Evolutionary conservation across 1,140 invertebrate species (phyloP), one percentile per base, ranked within the genome.

Genomic region (Psix sp.): DNA sequence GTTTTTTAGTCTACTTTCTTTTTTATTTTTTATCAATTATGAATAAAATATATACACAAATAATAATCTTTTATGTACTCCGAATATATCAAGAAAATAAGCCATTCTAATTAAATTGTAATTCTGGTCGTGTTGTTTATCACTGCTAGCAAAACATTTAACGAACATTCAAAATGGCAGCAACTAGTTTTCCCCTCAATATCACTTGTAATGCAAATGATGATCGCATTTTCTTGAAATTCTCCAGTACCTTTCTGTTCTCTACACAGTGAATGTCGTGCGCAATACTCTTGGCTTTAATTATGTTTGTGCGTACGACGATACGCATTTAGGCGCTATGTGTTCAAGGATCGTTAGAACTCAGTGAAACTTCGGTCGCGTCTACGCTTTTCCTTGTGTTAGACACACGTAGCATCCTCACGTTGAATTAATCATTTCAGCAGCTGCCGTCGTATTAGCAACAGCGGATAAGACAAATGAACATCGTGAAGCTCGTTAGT

Each of bases 381-480:
- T 63, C 45, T 39, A 21, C 43, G 31, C 48, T 35, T 57, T 49
- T 36, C 43, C 63, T 56, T 48, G 46, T 49, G 48, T 52, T 48
- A n/a, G n/a, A 39, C 40, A 56, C 51, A 33, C 57, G 51, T 33
- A 45, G 57, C 63, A 66, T 66, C 63, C 51, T 70, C 68, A 75
- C 78, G 77, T 74, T 81, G 81, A 86, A 86, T 86, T 86, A 86
- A 86, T 86, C 84, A 86, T 86, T 85, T 86, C 82, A 85, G 77
- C 84, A 82, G 82, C 82, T 84, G 83, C 83, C 83, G 80, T 86
- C 83, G 80, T 80, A 86, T 86, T 84, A 85, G 82, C 77, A 77
- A 83, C 78, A 82, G 79, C 84, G 85, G 82, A 87, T 87, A 86
- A 87, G 84, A 85, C 84, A 87, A 86, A 87, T 85, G 84, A 86